Base-by-base conservation (phyloP, 2,113 vertebrate genomes). In the Carassius gibelio region DNA sequence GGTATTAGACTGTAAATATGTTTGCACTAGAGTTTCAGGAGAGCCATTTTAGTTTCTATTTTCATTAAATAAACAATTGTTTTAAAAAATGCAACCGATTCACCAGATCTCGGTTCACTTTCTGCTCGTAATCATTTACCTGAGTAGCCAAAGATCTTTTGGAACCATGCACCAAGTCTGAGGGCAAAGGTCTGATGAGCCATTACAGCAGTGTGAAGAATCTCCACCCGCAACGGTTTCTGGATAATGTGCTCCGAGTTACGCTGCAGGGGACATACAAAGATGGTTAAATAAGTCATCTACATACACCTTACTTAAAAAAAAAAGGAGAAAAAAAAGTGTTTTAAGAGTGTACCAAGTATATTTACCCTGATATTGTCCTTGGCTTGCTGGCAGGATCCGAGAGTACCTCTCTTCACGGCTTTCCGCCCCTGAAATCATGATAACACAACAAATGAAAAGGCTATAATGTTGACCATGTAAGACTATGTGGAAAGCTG, bases 161-260 rank as follows among this genome's bases (percentile, higher is more conserved):
- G 98, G 86, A 99, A 95, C 98, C 98, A 99, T 85, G 93, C 92
- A 19, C 97, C 97, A 9, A 99, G 95, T 74, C 96, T 95, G 86
- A 98, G 92, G 79, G 97, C 96, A 91, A 99, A 99, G 61, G 94
- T 96, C 91, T 99, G 98, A 90, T 99, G 97, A 90, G 97, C 97
- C 96, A 98, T 96, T 36, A 98, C 94, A 21, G 95, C 89, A 5
- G 96, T 93, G 52, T 96, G 96, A 80, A 99, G 94, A 87, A 99
- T 96, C 92, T 99, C 97, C 83, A 98, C 97, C 2, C 96, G 96
- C 77, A 99, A 94, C 0, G 97, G 95, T 90, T 96, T 95, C 52
- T 96, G 94, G 85, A 97, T 98, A 87, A 99, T 96, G 75, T 97
- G 97, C 92, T 98, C 96, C 0, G 98, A 98, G 94, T 97, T 94